phyloP scores from a whole-genome alignment of 2,888 invertebrate genomes.

The Xestoiulus laeticollis region DNA sequence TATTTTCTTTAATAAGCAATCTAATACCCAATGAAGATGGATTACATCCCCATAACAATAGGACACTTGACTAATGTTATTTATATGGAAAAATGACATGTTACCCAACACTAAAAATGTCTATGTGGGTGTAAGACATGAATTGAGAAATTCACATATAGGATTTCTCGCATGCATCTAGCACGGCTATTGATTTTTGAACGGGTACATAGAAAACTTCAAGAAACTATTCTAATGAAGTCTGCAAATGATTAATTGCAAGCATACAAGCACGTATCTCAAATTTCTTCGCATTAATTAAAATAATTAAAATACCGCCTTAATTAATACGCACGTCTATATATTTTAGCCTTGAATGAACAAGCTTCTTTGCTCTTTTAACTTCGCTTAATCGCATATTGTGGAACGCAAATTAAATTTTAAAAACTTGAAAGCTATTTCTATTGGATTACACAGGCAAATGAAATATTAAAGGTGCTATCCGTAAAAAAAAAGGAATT shows the following conservation, averaged over 20 bases:
- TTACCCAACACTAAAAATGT: not conserved
- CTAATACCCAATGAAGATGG: not conserved
- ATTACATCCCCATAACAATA: not conserved
- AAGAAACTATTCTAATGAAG: constrained; percentile 22
- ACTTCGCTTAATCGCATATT: not conserved
- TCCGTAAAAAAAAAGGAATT: not conserved
- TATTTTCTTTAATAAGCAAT: not conserved
- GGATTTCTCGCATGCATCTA: not conserved
- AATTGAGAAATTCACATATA: not conserved
- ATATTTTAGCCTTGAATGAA: too few species aligned
- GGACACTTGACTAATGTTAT: not conserved
- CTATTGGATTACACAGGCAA: not conserved
- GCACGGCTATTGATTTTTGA: not conserved
- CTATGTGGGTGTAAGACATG: not conserved
- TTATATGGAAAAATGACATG: not conserved
- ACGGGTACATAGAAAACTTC: not conserved
- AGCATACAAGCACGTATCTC: constrained; percentile 7
- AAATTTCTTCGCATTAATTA: constrained; percentile 23
- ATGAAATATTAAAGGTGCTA: not conserved
- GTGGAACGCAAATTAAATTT: not conserved
- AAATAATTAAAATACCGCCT: constrained; percentile 23
- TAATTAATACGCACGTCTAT: not conserved
- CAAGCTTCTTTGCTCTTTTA: not conserved
- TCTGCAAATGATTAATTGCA: constrained; percentile 7
- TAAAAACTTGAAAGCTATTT: not conserved